Evolutionary conservation across 2,797 vertebrate species (phyloP).

Genomic region (Sebastes cheni): DNA sequence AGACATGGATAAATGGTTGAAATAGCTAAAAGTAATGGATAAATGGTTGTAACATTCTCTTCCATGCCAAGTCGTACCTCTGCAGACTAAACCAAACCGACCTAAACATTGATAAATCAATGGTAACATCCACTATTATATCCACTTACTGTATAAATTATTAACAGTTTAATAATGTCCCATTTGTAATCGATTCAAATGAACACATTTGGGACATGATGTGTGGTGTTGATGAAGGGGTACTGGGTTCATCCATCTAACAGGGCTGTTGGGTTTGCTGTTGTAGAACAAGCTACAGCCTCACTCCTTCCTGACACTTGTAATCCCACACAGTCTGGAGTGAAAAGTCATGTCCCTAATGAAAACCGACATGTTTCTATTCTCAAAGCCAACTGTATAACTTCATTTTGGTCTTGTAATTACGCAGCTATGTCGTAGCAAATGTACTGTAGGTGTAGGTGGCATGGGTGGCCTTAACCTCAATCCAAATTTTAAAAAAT

Average conservation of each 20-base stretch:
- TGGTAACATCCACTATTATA: no score
- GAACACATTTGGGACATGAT: neutral
- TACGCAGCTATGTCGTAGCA: constrained; percentile 18
- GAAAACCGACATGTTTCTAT: constrained; percentile 42
- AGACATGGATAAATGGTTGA: neutral
- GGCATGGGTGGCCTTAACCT: constrained; percentile 14
- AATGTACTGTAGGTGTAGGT: constrained; percentile 6
- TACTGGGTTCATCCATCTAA: neutral
- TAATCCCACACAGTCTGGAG: constrained; percentile 8
- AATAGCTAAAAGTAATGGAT: neutral
- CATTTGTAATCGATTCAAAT: neutral
- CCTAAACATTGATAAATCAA: no score
- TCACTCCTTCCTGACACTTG: neutral
- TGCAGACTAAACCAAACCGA: no score
- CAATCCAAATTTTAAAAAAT: neutral
- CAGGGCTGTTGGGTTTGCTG: neutral
- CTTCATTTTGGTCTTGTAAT: constrained; percentile 18
- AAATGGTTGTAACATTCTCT: neutral
- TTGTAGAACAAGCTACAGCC: neutral
- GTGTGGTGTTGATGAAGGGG: neutral
- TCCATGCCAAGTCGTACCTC: accelerated
- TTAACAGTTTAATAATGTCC: neutral
- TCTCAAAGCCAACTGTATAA: constrained; percentile 15
- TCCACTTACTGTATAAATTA: neutral
- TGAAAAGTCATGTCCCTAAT: constrained; percentile 23